Percentiles rank a stretch among this genome's conserved stretches.
These are phyloP conservation scores for Heterocephalus glaber DNA, from an alignment of 2,113 vertebrate genomes.

Conservation along the genomic window DNA sequence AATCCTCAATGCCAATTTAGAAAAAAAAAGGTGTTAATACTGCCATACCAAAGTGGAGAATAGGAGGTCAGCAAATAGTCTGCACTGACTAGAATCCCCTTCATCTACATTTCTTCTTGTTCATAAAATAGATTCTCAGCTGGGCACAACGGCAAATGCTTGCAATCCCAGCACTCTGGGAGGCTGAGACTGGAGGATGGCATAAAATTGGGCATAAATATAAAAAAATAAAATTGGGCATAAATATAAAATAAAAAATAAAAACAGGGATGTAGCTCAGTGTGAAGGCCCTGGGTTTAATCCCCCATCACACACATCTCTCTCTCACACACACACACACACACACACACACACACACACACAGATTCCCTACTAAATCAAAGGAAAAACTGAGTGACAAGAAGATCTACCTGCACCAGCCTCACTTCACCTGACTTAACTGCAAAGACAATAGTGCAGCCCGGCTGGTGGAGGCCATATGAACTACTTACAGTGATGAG, in stretches of 20 bases:
- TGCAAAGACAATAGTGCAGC: not conserved
- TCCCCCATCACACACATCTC: not conserved
- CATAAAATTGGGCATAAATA: too few relatives aligned
- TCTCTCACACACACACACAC: too few relatives aligned
- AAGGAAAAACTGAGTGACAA: not conserved
- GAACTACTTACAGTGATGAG: not conserved
- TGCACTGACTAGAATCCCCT: not conserved
- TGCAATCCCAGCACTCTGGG: not conserved
- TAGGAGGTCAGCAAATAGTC: not conserved
- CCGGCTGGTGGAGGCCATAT: not conserved
- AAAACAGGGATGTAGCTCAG: not conserved
- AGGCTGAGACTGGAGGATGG: not conserved
- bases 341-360: too few relatives aligned
- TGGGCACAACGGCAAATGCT: not conserved
- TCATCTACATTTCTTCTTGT: not conserved
- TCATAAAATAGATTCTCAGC: not conserved
- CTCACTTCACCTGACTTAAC: not conserved
- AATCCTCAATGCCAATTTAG: not conserved
- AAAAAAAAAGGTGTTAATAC: not conserved
- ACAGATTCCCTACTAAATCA: not conserved
- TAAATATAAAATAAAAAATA: not conserved
- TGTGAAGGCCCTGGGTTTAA: not conserved
- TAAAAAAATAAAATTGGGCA: too few relatives aligned
- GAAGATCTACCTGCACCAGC: not conserved
- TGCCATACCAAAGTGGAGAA: not conserved